phyloP scores from a whole-genome alignment of 2,888 invertebrate genomes.

The Sepioteuthis lessoniana region DNA sequence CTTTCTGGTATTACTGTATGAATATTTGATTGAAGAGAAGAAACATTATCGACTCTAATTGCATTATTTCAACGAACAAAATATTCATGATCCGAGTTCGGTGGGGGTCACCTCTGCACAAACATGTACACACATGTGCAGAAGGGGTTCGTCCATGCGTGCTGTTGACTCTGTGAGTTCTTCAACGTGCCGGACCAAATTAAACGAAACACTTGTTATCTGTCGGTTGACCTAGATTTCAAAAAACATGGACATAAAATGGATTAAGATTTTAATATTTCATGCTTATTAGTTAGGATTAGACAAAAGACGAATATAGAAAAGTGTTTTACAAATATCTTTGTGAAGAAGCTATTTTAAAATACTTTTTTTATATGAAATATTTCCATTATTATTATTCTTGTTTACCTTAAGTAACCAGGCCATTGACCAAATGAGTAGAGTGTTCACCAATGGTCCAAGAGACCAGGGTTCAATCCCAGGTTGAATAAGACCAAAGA shows the following conservation, averaged over 20 bases:
- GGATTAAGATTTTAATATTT: neutral
- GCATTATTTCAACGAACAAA: constrained; percentile 2
- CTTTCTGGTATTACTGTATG: neutral
- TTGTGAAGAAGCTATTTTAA: neutral
- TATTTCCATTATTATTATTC: no score
- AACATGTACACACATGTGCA: neutral
- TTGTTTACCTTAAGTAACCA: no score
- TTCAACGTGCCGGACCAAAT: neutral
- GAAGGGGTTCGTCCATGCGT: neutral
- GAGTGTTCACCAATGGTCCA: no score
- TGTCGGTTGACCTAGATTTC: neutral
- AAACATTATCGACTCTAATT: neutral
- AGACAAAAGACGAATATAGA: neutral
- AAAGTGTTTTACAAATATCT: neutral
- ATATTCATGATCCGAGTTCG: neutral
- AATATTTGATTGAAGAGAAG: neutral
- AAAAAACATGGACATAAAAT: neutral
- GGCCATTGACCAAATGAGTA: no score
- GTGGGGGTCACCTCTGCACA: neutral
- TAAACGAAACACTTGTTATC: neutral
- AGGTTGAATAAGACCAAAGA: no score
- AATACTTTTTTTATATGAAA: no score
- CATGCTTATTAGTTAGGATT: neutral
- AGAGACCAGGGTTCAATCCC: no score
- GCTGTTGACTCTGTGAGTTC: neutral